A percentile compares a stretch with the other conserved stretches of the same genome.
These are phyloP conservation scores for Drosophila neocordata DNA, from an alignment of 1,140 invertebrate species.

Conservation along the genomic window DNA sequence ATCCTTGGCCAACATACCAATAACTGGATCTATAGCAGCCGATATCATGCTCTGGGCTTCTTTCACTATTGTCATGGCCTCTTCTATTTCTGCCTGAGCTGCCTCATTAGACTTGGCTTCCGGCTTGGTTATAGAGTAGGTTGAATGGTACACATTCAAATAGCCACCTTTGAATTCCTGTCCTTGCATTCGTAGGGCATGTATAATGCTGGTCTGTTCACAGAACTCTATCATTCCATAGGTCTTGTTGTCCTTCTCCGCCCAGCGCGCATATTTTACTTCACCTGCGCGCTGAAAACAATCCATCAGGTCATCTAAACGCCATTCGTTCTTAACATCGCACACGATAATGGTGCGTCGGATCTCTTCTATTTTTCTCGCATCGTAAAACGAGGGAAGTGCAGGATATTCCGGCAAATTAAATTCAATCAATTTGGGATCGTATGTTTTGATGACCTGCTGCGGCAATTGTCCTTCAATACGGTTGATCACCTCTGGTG, in stretches of 20 bases:
- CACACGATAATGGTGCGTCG: conserved; percentile 93
- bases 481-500: conserved; percentile 94
- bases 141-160: conserved; percentile 92
- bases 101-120: conserved; percentile 97
- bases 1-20: conserved; percentile 92
- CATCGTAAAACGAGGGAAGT: conserved; percentile 94
- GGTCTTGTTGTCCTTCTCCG: conserved; percentile 89
- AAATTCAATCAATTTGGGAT: conserved; percentile 93
- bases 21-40: conserved; percentile 95
- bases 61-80: conserved; percentile 97
- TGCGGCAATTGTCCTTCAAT: conserved; percentile 92
- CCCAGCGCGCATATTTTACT: conserved; percentile 97
- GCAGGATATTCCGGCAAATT: conserved; percentile 96
- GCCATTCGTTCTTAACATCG: conserved; percentile 89
- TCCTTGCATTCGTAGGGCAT: conserved; percentile 94
- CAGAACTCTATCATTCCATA: conserved; percentile 97
- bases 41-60: conserved; percentile 97
- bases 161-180: conserved; percentile 86
- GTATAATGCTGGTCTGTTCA: conserved; percentile 94
- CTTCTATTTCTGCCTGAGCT: conserved; percentile 97
- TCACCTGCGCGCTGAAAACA: conserved; percentile 94
- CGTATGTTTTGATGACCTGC: conserved; percentile 94
- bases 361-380: conserved; percentile 97
- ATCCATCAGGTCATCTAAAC: conserved; percentile 91
- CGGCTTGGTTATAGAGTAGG: conserved; percentile 94